A percentile compares a stretch with the other conserved stretches of the same genome.
Evolutionary conservation across 1,140 invertebrate genomes (phyloP).

Genomic region (Neodiprion pinetum): DNA sequence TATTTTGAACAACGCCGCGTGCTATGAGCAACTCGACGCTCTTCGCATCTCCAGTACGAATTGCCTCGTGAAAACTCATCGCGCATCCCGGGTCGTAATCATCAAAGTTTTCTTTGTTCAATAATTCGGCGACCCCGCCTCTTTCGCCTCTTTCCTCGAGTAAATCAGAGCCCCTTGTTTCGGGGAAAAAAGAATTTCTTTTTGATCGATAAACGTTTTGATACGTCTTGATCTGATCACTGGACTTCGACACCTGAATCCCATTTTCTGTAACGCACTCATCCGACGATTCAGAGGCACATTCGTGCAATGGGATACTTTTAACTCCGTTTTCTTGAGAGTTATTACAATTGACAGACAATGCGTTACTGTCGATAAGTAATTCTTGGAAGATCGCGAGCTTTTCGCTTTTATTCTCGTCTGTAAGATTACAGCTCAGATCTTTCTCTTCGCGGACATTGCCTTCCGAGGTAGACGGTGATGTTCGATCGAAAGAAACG

Average conservation of each 20-base stretch:
- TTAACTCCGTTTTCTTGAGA: not conserved
- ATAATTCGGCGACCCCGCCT: not conserved
- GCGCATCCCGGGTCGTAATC: slow-evolving; percentile 21
- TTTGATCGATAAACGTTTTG: not conserved
- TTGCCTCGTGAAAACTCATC: slow-evolving; percentile 48
- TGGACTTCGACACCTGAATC: not conserved
- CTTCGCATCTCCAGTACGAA: slow-evolving; percentile 43
- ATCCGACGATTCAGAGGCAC: not conserved
- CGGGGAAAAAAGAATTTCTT: not conserved
- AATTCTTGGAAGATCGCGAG: not conserved
- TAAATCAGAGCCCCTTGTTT: not conserved
- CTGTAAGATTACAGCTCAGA: not conserved
- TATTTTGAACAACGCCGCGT: slow-evolving; percentile 44
- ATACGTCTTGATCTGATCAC: not conserved
- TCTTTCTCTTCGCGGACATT: slow-evolving; percentile 1
- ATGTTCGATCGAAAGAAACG: not conserved
- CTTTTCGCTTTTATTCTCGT: not conserved
- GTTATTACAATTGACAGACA: not conserved
- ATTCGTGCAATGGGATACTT: not conserved
- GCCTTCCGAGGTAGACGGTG: not conserved
- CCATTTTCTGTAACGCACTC: not conserved
- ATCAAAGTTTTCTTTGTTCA: slow-evolving; percentile 17
- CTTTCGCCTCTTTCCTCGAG: not conserved
- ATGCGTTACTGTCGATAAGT: not conserved
- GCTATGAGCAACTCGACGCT: slow-evolving; percentile 42